Base-by-base conservation (phyloP, 2,113 vertebrate species). In the Strix uralensis region DNA sequence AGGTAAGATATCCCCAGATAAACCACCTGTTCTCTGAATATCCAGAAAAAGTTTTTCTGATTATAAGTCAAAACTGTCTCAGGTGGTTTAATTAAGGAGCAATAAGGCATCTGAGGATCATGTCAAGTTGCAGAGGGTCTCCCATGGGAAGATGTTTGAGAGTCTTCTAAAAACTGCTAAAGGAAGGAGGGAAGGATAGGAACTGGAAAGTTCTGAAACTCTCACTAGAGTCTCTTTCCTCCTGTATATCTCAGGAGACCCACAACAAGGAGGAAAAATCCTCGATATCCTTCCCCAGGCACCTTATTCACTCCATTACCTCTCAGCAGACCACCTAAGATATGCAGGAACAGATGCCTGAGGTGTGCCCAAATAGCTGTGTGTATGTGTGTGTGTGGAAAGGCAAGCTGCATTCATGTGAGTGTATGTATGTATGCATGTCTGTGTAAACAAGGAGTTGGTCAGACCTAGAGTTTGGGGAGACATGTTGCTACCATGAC, bases 161-260 rank as follows among this genome's bases (percentile, higher is more conserved):
- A 42, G 18, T 51, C 16, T 92, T 73, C 36, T 71, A 22, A 71
- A 78, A 91, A 70, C 29, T 54, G 25, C 40, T 92, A 80, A 44
- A 73, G 26, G 44, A 25, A 86, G 15, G 19, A 70, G 15, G 22
- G 15, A 62, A 90, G 27, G 38, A 79, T 49, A 49, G n/a, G 49
- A 72, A 71, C 12, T 20, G 3, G 34, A 69, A 88, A 86, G 52
- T 49, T 94, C 57, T 52, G 81, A 96, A 92, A 52, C 59, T 74
- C n/a, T 79, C 71, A 51, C 27, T 89, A 34, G 52, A 40, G 66
- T 47, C 11, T 52, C 17, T 80, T 89, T 85, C 80, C 61, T 91
- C 49, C 36, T 87, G 49, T 57, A 57, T 30, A 87, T 51, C 32
- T 81, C 61, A 79, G 72, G 32, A 93, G 47, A 27, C 19, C 44